Conservation (phyloP, 2,888 invertebrate species). For the Eupeodes luniger region DNA sequence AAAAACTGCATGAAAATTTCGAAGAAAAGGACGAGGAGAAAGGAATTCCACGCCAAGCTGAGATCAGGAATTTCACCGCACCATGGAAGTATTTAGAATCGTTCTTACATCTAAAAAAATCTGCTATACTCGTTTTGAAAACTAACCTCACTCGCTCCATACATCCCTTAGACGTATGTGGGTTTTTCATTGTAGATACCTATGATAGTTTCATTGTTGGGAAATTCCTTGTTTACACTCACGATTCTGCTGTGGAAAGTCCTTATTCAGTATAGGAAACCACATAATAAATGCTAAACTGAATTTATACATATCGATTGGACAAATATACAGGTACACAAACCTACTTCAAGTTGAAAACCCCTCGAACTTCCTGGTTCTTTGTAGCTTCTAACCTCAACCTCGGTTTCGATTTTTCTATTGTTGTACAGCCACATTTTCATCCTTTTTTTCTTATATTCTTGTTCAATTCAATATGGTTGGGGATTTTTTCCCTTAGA, state of each 20-base stretch:
- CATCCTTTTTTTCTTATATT: not conserved
- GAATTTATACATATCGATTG: slow-evolving; percentile 44
- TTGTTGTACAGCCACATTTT: not conserved
- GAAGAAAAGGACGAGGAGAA: not conserved
- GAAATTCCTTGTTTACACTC: slow-evolving; percentile 50
- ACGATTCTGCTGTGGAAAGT: slow-evolving; percentile 12
- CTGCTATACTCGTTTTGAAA: too few relatives aligned
- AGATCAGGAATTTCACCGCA: slow-evolving; percentile 11
- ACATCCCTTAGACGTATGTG: not conserved
- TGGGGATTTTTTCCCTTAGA: slow-evolving; percentile 53
- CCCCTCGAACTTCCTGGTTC: slow-evolving; percentile 48
- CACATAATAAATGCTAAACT: slow-evolving; percentile 18
- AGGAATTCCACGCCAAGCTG: not conserved
- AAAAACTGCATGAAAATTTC: slow-evolving; percentile 36
- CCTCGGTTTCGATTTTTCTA: slow-evolving; percentile 25
- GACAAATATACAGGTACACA: not conserved
- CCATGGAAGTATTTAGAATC: not conserved
- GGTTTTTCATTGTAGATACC: not conserved
- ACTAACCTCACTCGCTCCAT: not conserved
- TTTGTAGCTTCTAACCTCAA: slow-evolving; percentile 61
- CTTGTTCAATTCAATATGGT: slow-evolving; percentile 27
- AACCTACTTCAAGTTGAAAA: slow-evolving; percentile 10
- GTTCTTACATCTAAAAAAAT: not conserved
- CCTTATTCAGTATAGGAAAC: slow-evolving; percentile 42
- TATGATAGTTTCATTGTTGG: not conserved